Evolutionary conservation across 2,888 invertebrate genomes (phyloP), one percentile per base, ranked within the genome.

Genomic region (Bugula neritina): DNA sequence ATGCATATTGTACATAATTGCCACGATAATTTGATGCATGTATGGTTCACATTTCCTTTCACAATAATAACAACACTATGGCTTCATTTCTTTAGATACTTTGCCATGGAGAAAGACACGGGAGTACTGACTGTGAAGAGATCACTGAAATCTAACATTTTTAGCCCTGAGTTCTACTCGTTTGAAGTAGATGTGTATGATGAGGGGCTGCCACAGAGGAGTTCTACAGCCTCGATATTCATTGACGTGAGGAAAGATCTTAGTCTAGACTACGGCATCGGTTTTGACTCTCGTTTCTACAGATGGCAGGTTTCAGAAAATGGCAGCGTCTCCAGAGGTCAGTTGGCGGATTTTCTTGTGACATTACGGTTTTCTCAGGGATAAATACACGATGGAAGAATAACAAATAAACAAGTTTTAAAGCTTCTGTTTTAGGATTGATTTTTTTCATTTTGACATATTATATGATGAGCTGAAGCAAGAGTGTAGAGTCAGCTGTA

Each of bases 81-180:
- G n/a, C n/a, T n/a, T n/a, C n/a, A n/a, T 55, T n/a, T 3, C 31
- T 63, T 63, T n/a, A 63, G 63, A 3, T 63, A 63, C 34, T 63
- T 63, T 31, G 27, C 29, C 27, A 63, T 63, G 17, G 34, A 34
- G 25, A 27, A 31, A 29, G 63, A 63, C 63, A 34, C 25, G 27
- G 63, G 63, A 31, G 31, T 63, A 31, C 34, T 63, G 31, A 63
- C 63, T 13, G 63, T 63, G 31, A 63, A 31, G 31, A 63, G 31
- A 27, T 63, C 63, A 13, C 63, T 63, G 63, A 63, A 10, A 21
- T 31, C 31, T 10, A 31, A 63, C 27, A 10, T 31, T 13, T 13
- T 31, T 63, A 3, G 31, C 31, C 63, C 63, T 29, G 34, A 34
- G 31, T 63, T 63, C 63, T 63, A 63, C 63, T 25, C 27, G 5